phyloP scores from a whole-genome alignment of 2,113 vertebrate genomes.

The Limnothrissa miodon region DNA sequence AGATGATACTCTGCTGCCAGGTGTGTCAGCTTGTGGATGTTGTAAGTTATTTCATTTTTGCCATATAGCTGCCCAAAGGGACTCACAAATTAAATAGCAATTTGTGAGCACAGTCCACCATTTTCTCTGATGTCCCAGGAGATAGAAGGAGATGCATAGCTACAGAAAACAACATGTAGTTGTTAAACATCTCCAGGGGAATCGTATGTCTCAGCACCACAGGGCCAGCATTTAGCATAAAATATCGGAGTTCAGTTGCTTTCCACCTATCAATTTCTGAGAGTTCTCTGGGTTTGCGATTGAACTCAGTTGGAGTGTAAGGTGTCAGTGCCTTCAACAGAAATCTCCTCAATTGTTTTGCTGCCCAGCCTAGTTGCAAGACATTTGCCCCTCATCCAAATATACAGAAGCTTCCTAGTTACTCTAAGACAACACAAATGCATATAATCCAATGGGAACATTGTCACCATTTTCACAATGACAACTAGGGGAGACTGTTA shows the following conservation, averaged over 20 bases:
- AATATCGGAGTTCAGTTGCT: slow-evolving; percentile 24
- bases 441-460: slow-evolving; percentile 41
- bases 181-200: slow-evolving; percentile 26
- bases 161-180: slow-evolving; percentile 36
- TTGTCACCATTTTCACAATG: slow-evolving; percentile 29
- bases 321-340: background rate
- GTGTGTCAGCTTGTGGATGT: too few species aligned
- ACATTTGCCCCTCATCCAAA: slow-evolving; percentile 32
- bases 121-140: slow-evolving; percentile 20
- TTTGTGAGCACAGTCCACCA: slow-evolving; percentile 27
- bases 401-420: slow-evolving; percentile 32
- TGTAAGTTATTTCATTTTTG: too few species aligned
- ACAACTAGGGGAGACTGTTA: slow-evolving; percentile 15
- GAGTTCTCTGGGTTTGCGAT: slow-evolving; percentile 19
- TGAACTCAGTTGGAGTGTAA: slow-evolving; percentile 24
- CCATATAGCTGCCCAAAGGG: too few species aligned
- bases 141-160: slow-evolving; percentile 31
- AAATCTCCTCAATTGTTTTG: slow-evolving; percentile 18
- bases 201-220: slow-evolving; percentile 26
- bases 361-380: slow-evolving; percentile 8
- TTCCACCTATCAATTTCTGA: slow-evolving; percentile 31
- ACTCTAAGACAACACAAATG: slow-evolving; percentile 33
- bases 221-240: slow-evolving; percentile 30
- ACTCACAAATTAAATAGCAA: slow-evolving; percentile 38
- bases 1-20: too few species aligned